Evolutionary conservation across 92 coral and sea anemone species (phyloP), one percentile per base, ranked within the genome.

Genomic region (Scolanthus callimorphus): DNA sequence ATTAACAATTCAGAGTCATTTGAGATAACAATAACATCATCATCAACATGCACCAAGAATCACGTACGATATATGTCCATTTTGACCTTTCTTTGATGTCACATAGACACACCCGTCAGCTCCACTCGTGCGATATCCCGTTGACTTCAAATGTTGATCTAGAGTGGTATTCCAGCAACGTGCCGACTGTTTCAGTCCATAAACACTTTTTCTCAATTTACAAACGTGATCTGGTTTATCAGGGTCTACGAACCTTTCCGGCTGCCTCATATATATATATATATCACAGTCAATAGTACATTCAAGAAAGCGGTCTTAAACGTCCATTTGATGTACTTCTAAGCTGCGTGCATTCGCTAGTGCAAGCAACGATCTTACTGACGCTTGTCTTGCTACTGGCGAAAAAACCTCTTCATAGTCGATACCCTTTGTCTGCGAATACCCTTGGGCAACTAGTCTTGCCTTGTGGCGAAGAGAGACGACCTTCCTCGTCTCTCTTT

Each of bases 161-260:
- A 76, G 82, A 38, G 70, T 67, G 25, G 43, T 27, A 55, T 76
- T 76, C 82, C 70, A 74, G 57, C 81, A 64, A 29, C 67, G 49
- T 63, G 81, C 81, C 27, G n/a, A n/a, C n/a, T n/a, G n/a, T n/a
- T n/a, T n/a, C n/a, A n/a, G n/a, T n/a, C n/a, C n/a, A n/a, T n/a
- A 63, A 55, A 62, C 55, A 49, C 65, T 62, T 63, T 57, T 78
- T 52, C 63, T 61, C 55, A 71, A 29, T 27, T 71, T 63, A 48
- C 82, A 81, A 52, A 74, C 71, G 63, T 74, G 58, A 25, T 69
- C 66, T 55, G 83, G 89, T 59, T 49, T 62, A 66, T 62, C 66
- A 22, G 79, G 88, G 55, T 82, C 71, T 28, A 82, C 76, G 59
- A 69, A 82, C 41, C 83, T 79, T 76, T 76, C 79, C 21, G 82